These are phyloP conservation scores for Anoncus sp. DNA, from an alignment of 2,888 invertebrate genomes.

Conservation along the genomic window DNA sequence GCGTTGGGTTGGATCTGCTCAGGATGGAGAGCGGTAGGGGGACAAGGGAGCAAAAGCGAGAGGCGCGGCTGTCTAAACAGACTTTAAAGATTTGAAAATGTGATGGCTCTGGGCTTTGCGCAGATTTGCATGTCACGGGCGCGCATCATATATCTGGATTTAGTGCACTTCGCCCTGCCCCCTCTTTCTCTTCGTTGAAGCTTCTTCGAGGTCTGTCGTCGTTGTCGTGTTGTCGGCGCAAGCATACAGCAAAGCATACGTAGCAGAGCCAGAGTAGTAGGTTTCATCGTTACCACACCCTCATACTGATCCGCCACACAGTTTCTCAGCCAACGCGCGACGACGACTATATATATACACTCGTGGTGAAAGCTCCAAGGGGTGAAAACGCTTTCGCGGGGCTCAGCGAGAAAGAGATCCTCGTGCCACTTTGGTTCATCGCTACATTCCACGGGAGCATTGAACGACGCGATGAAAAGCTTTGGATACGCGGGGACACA, in stretches of 20 bases:
- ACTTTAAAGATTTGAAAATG: conserved; percentile 83
- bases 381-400: conserved; percentile 72
- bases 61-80: conserved; percentile 82
- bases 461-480: conserved; percentile 66
- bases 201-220: conserved; percentile 57
- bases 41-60: conserved; percentile 65
- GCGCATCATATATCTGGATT: conserved; percentile 83
- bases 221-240: conserved; percentile 44
- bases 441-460: conserved; percentile 38
- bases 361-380: conserved; percentile 68
- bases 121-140: conserved; percentile 83
- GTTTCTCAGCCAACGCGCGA: conserved; percentile 59
- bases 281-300: conserved; percentile 54
- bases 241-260: conserved; percentile 29
- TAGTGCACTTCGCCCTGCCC: conserved; percentile 76
- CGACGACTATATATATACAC: conserved; percentile 56
- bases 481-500: conserved; percentile 74
- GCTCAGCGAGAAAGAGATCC: conserved; percentile 77
- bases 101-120: conserved; percentile 82
- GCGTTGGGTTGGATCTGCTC: conserved; percentile 37
- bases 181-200: conserved; percentile 62
- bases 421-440: conserved; percentile 47
- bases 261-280: conserved; percentile 33
- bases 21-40: conserved; percentile 14
- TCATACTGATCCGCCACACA: conserved; percentile 61